Evolutionary conservation across 2,113 vertebrate species (phyloP), one percentile per base, ranked within the genome.

Genomic region (Cyanoramphus novaezelandiae): DNA sequence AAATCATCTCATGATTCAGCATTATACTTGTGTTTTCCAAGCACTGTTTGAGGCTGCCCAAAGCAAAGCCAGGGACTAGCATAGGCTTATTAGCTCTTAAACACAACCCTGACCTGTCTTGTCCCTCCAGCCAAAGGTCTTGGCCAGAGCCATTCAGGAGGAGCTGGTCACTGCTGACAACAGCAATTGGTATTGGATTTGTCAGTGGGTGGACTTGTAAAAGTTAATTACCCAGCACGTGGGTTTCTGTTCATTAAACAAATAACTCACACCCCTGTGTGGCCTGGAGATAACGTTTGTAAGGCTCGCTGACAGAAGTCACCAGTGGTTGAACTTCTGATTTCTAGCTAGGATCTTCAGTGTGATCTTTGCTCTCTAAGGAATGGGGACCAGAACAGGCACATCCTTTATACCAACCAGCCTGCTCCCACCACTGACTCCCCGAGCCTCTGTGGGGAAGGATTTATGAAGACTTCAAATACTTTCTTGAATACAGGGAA

Each of bases 161-260:
- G 44, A 87, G 6, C 23, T 0, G 2, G 20, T 60, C 23, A 12
- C 59, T 52, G 55, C 33, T 85, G 85, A 82, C 81, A 82, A 50
- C 33, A 50, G 37, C 82, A 76, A 44, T 92, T 82, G 47, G 75
- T 76, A 65, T n/a, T 2, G 1, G 33, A 28, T 87, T 90, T 75
- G 39, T 87, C 65, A 60, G 35, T 0, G 1, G 0, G 0, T 9
- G 2, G 6, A 29, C 65, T 43, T 49, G 21, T 47, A 88, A 39
- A 76, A 94, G 39, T 39, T 65, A 47, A 94, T 86, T 88, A 88
- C 47, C 44, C 70, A 77, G 47, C 4, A 2, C 0, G 0, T 35
- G 69, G 10, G 28, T n/a, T 41, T 92, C 60, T 94, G 53, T 86
- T 81, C 67, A 17, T 85, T 82, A 55, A 69, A 65, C 28, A 79